Evolutionary conservation across 2,888 invertebrate genomes (phyloP).

Genomic region (Temnothorax rugatulus): DNA sequence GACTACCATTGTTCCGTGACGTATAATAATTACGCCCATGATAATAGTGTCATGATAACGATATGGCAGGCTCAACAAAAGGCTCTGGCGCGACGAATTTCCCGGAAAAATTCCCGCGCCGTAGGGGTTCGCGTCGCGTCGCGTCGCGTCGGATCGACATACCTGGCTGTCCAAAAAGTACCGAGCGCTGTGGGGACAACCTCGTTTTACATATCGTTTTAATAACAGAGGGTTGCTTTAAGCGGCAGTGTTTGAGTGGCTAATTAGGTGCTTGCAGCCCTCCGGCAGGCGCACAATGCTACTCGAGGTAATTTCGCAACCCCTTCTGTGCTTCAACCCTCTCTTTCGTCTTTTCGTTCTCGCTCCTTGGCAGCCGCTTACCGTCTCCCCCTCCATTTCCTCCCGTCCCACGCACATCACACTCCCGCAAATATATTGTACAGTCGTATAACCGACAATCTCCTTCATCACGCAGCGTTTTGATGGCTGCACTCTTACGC

Average conservation of each 20-base stretch:
- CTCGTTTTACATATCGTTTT: conserved; percentile 79
- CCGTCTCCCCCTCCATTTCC: neutral
- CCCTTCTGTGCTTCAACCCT: conserved; percentile 65
- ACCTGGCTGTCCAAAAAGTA: conserved; percentile 64
- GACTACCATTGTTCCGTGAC: conserved; percentile 9
- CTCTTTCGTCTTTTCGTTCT: conserved; percentile 45
- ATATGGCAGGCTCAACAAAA: conserved; percentile 34
- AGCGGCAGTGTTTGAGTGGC: conserved; percentile 81
- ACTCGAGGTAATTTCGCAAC: conserved; percentile 77
- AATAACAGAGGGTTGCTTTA: conserved; percentile 80
- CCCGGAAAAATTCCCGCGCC: conserved; percentile 23
- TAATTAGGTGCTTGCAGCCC: conserved; percentile 81
- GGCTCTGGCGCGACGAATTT: conserved; percentile 29
- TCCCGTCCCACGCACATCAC: conserved; percentile 14
- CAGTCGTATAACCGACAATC: conserved; percentile 44
- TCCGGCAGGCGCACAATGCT: conserved; percentile 75
- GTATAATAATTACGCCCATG: conserved; percentile 24
- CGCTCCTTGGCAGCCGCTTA: conserved; percentile 32
- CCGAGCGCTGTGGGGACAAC: conserved; percentile 10
- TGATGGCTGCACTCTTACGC: neutral
- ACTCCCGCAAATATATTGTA: conserved; percentile 24
- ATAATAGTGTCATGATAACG: conserved; percentile 44
- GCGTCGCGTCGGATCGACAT: conserved; percentile 56
- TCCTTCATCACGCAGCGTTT: conserved; percentile 8
- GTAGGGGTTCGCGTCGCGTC: conserved; percentile 21